phyloP scores from a whole-genome alignment of 2,797 vertebrate species.

The Acropternis orthonyx region DNA sequence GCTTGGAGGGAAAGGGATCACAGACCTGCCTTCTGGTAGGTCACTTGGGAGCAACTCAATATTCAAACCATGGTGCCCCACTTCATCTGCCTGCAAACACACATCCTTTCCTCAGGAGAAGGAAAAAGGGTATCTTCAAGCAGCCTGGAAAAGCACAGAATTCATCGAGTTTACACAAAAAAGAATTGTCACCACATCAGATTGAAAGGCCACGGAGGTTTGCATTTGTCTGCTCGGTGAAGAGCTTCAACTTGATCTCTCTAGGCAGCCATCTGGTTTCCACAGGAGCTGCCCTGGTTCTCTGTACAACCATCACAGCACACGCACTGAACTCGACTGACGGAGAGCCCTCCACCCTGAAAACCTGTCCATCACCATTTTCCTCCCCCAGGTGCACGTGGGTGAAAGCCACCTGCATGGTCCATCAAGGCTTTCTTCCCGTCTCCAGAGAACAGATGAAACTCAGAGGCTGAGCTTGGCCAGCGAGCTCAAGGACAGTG shows the following conservation, averaged over 20 bases:
- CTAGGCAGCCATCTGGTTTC: not conserved
- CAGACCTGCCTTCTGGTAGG: not conserved
- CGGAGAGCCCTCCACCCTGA: not conserved
- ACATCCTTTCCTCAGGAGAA: not conserved
- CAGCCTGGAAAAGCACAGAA: not conserved
- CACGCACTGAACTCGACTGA: fast-evolving
- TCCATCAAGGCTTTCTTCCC: not conserved
- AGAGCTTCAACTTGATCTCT: not conserved
- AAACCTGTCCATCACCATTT: not conserved
- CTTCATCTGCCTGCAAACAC: not conserved
- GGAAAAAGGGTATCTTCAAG: not conserved
- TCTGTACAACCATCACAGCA: not conserved
- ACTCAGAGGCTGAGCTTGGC: not conserved
- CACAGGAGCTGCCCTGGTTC: not conserved
- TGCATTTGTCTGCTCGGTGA: not conserved
- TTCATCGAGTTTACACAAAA: not conserved
- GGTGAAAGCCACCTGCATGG: not conserved
- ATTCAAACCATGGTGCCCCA: not conserved
- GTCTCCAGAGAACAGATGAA: not conserved
- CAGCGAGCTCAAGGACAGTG: not conserved
- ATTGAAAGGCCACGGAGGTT: not conserved
- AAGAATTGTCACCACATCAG: not conserved
- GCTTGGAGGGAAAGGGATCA: not conserved
- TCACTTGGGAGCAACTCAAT: fast-evolving
- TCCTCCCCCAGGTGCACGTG: fast-evolving